Evolutionary conservation across 2,113 vertebrate species (phyloP).

Genomic region (Uria lomvia): DNA sequence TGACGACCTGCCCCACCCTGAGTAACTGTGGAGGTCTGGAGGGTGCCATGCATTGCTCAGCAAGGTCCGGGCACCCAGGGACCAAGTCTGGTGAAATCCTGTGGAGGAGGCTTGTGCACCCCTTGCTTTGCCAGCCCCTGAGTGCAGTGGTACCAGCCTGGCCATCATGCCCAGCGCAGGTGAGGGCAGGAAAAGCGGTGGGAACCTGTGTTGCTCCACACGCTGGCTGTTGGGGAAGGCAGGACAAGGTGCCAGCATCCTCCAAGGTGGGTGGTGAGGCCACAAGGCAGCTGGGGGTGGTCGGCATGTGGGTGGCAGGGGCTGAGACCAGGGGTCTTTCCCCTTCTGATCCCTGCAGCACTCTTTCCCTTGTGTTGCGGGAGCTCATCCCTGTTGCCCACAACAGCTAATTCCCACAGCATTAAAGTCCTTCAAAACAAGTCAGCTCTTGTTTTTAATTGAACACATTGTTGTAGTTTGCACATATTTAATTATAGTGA

Average conservation of each 20-base stretch:
- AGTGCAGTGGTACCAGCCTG: neutral
- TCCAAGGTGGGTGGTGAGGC: rapidly evolving
- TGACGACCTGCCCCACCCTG: neutral
- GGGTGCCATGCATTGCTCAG: neutral
- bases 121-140: neutral
- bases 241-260: neutral
- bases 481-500: neutral
- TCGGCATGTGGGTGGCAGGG: neutral
- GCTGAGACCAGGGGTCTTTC: neutral
- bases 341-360: neutral
- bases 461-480: neutral
- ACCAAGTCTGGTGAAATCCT: neutral
- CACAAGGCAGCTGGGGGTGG: neutral
- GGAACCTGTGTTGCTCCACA: rapidly evolving
- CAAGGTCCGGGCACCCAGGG: neutral
- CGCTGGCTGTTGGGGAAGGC: rapidly evolving
- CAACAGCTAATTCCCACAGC: neutral
- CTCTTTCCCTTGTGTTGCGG: neutral
- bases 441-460: neutral
- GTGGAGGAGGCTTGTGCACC: neutral
- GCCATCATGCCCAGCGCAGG: rapidly evolving
- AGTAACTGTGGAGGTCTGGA: no score
- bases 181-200: neutral
- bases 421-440: neutral
- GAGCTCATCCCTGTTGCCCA: neutral